Percentiles rank a stretch among this genome's conserved stretches.
Evolutionary conservation across 2,797 vertebrate species (phyloP).

Genomic region (Myotis myotis): DNA sequence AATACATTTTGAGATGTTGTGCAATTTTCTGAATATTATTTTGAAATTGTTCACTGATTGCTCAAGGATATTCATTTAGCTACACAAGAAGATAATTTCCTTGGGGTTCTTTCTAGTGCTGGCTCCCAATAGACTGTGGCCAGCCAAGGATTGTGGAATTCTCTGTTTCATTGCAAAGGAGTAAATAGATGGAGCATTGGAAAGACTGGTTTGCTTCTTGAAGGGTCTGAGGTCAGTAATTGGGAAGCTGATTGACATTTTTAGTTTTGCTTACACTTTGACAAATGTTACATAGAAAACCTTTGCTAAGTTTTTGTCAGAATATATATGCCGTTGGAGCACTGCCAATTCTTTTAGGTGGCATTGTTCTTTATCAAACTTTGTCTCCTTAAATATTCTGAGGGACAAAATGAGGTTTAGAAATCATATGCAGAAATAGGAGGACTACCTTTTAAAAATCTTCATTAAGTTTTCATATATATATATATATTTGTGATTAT

Average conservation of each 20-base stretch:
- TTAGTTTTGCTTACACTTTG: slow-evolving; percentile 35
- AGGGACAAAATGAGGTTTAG: background rate
- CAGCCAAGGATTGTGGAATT: background rate
- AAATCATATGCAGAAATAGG: background rate
- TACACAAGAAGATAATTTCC: background rate
- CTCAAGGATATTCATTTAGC: background rate
- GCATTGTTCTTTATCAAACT: slow-evolving; percentile 2
- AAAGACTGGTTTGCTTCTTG: background rate
- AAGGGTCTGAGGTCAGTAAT: background rate
- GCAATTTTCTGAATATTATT: background rate
- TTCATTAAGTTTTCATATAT: background rate
- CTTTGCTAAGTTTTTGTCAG: slow-evolving; percentile 36
- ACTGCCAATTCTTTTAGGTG: background rate
- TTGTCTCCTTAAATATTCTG: slow-evolving; percentile 38
- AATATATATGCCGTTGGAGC: background rate
- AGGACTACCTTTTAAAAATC: background rate
- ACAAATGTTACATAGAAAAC: background rate
- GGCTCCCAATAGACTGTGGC: background rate
- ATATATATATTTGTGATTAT: slow-evolving; percentile 1
- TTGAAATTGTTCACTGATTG: background rate
- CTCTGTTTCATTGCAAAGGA: background rate
- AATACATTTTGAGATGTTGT: slow-evolving; percentile 26
- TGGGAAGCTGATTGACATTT: background rate
- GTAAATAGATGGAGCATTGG: background rate
- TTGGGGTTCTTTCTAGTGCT: background rate